Conservation (phyloP, 2,888 invertebrate species). For the Plebejus melissa region DNA sequence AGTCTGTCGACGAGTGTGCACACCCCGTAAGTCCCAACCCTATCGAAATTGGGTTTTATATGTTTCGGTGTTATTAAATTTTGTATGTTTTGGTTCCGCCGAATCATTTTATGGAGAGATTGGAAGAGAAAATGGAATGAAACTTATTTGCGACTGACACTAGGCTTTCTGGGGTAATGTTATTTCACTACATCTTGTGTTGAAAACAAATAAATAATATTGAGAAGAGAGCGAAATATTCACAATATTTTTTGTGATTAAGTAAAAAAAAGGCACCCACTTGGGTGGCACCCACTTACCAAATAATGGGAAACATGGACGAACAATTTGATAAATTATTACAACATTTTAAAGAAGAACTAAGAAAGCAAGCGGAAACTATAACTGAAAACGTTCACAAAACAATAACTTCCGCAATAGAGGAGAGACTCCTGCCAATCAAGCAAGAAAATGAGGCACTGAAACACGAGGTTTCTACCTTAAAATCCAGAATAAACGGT, state of each 20-base stretch:
- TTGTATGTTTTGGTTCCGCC: constrained; percentile 1
- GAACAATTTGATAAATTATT: too few species aligned
- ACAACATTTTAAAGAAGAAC: too few species aligned
- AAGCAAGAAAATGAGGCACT: too few species aligned
- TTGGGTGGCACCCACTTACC: too few species aligned
- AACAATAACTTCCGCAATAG: too few species aligned
- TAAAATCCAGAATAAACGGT: too few species aligned
- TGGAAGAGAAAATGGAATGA: constrained; percentile 4
- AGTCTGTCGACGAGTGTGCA: background rate
- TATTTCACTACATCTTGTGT: background rate
- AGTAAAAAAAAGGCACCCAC: too few species aligned
- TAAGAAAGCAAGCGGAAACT: too few species aligned
- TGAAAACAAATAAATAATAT: constrained; percentile 10
- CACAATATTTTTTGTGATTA: background rate
- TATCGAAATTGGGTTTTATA: constrained; percentile 20
- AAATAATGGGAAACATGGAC: too few species aligned
- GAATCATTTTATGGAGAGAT: constrained; percentile 1
- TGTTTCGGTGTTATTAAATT: constrained; percentile 20
- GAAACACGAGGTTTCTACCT: too few species aligned
- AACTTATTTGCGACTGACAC: constrained; percentile 14
- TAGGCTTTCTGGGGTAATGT: background rate
- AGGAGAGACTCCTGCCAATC: too few species aligned
- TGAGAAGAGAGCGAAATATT: background rate
- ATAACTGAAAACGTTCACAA: too few species aligned
- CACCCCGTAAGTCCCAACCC: background rate